Conservation (phyloP, 2,888 invertebrate genomes). For the Melipona beecheii region DNA sequence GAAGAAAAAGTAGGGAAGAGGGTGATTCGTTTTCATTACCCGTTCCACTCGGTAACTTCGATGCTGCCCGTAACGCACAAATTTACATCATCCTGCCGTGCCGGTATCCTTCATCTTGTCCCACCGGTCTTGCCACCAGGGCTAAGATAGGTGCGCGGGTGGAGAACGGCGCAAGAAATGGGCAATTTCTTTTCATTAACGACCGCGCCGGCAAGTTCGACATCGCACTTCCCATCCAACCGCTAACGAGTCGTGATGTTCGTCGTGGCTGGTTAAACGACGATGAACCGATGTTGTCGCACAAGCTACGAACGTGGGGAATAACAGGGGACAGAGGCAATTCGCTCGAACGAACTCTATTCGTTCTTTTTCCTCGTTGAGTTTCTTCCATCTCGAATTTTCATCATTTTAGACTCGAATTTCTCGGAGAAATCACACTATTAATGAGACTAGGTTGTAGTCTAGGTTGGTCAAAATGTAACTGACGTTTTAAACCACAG, state of each 20-base stretch:
- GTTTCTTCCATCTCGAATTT: too few species aligned
- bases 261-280: neutral
- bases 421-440: too few species aligned
- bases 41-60: slow-evolving; percentile 62
- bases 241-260: neutral
- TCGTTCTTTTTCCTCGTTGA: too few species aligned
- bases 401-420: too few species aligned
- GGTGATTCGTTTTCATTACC: slow-evolving; percentile 72
- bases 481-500: too few species aligned
- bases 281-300: neutral
- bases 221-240: neutral
- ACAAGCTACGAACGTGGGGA: neutral
- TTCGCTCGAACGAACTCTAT: neutral
- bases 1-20: slow-evolving; percentile 59
- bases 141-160: neutral
- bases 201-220: neutral
- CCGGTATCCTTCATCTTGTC: slow-evolving; percentile 59
- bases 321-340: neutral
- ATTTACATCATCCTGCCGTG: slow-evolving; percentile 67
- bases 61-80: slow-evolving; percentile 65
- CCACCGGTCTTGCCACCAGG: neutral
- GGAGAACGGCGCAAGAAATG: neutral
- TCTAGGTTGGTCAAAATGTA: too few species aligned
- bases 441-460: too few species aligned
- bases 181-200: slow-evolving; percentile 1